A percentile compares a stretch with the other conserved stretches of the same genome.
Evolutionary conservation across 2,113 vertebrate species (phyloP).

Genomic region (Pygoscelis antarcticus): DNA sequence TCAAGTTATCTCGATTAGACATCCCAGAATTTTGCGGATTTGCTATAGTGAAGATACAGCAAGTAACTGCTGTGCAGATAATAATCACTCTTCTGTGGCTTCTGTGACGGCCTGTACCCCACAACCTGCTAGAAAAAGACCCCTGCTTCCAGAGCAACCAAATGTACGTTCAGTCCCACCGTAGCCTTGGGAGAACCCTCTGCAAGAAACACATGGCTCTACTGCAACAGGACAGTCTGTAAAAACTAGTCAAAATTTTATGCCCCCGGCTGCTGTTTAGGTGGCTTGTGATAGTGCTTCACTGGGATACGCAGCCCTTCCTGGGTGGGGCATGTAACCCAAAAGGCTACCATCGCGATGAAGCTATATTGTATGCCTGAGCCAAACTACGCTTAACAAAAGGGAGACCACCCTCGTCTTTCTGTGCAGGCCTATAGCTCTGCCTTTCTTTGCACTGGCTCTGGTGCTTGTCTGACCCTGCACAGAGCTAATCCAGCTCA

Average conservation of each 20-base stretch:
- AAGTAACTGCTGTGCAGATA: neutral
- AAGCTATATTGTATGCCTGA: neutral
- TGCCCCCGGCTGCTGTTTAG: neutral
- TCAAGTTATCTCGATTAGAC: neutral
- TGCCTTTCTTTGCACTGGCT: neutral
- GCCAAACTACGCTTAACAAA: neutral
- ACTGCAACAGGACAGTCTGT: neutral
- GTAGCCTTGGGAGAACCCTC: neutral
- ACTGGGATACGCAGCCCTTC: neutral
- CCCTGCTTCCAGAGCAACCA: neutral
- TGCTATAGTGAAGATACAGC: neutral
- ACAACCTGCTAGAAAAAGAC: neutral
- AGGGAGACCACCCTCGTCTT: neutral
- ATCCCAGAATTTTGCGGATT: neutral
- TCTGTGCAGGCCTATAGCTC: neutral
- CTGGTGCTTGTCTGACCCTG: neutral
- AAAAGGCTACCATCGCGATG: fast-evolving
- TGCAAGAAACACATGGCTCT: neutral
- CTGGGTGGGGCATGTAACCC: neutral
- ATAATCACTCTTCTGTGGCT: neutral
- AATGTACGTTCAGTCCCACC: neutral
- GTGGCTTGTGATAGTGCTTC: neutral
- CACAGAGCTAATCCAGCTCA: neutral
- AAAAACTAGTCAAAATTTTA: neutral
- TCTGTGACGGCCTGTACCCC: neutral